Evolutionary conservation across 64 coral and sea anemone genomes (phyloP), one percentile per base, ranked within the genome.

Genomic region (Orbicella faveolata): DNA sequence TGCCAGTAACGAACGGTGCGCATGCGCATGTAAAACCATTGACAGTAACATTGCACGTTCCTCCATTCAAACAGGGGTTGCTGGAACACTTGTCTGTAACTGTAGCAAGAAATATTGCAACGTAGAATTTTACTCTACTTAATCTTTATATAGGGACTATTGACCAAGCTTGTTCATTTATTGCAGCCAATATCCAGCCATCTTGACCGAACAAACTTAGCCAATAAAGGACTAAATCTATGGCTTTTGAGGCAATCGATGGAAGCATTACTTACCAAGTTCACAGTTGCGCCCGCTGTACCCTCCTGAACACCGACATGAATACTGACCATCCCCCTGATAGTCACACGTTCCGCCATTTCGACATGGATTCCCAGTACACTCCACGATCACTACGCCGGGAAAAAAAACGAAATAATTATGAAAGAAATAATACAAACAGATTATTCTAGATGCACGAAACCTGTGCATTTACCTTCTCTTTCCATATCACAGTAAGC

Each of bases 401-500:
- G 30, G 67, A 26, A 61, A 53, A 12, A 59, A 59, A 59, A 12
- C 55, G 6, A 13, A 59, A 59, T 59, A 59, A 59, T 59, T 19
- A 68, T n/a, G 18, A 23, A 20, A 20, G 2, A 64, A 64, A 64
- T 64, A 68, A 68, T 20, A 68, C 19, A 20, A 6, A 21, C 18
- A 25, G 19, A 9, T 34, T 25, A 34, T 4, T 59, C 55, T 68
- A 19, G 7, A 25, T 21, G 6, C 2, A 5, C 9, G 19, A 68
- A 68, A 68, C 65, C 18, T n/a, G 36, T 1, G 67, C 16, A 67
- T 3, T 73, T 74, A 90, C 89, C 89, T 36, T 14, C 89, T 6
- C 3, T 90, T 16, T 78, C 36, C 89, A 90, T 83, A 44, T 90
- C 76, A 62, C 89, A 90, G 19, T 75, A 90, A 81, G 66, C 79